Percentiles rank a stretch among this genome's conserved stretches.
phyloP scores from a whole-genome alignment of 2,113 vertebrate species.

The Crotophaga sulcirostris region DNA sequence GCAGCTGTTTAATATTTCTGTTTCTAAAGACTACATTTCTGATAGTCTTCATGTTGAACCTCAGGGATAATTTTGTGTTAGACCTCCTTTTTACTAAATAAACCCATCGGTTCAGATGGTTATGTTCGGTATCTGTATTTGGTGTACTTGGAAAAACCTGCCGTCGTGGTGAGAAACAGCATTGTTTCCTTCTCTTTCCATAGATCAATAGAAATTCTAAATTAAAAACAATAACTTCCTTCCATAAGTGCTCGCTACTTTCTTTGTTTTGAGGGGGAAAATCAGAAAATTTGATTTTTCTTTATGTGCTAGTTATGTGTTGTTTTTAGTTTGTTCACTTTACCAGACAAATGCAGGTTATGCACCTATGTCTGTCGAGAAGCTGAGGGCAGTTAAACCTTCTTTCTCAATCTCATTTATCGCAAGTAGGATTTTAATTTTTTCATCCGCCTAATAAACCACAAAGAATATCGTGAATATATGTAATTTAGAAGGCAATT shows the following conservation, averaged over 20 bases:
- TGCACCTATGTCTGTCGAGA: not conserved
- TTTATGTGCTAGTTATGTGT: not conserved
- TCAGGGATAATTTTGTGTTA: not conserved
- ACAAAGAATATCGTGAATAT: not conserved
- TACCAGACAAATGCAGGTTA: not conserved
- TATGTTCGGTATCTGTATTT: not conserved
- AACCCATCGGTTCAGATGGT: not conserved
- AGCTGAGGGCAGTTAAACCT: not conserved
- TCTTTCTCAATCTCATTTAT: not conserved
- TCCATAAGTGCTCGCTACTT: not conserved
- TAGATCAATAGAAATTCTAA: not conserved
- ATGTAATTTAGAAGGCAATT: not conserved
- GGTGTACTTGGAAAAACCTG: not conserved
- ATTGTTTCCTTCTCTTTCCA: not conserved
- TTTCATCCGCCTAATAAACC: not conserved
- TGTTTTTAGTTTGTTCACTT: not conserved
- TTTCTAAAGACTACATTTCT: not conserved
- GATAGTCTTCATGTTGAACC: not conserved
- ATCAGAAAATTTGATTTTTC: fast-evolving
- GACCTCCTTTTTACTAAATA: not conserved
- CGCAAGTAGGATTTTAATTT: not conserved
- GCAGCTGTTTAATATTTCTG: not conserved
- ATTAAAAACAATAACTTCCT: not conserved
- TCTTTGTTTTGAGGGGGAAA: not conserved
- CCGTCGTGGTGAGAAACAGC: not conserved